These are phyloP conservation scores for Morelia viridis DNA, from an alignment of 2,797 vertebrate genomes.

Conservation along the genomic window DNA sequence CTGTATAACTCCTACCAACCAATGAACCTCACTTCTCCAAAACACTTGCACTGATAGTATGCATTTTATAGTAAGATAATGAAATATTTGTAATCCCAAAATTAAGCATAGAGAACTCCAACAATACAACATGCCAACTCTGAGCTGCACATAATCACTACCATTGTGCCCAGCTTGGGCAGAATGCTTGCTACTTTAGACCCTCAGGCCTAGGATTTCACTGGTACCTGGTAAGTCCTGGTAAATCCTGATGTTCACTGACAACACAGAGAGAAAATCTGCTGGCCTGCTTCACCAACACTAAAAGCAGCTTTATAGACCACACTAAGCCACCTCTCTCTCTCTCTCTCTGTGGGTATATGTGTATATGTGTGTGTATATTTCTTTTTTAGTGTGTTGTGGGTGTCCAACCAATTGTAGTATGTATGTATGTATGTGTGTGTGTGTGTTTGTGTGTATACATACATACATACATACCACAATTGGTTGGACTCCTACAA, in stretches of 20 bases:
- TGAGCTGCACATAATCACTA: too few relatives aligned
- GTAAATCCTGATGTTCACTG: background rate
- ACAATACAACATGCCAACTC: too few relatives aligned
- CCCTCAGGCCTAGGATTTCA: background rate
- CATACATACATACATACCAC: background rate
- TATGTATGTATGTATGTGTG: background rate
- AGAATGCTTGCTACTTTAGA: background rate
- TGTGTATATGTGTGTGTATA: too few relatives aligned
- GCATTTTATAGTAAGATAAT: too few relatives aligned
- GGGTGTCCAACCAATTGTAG: too few relatives aligned
- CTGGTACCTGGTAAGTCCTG: background rate
- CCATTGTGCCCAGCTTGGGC: background rate
- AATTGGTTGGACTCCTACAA: background rate
- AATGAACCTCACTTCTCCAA: too few relatives aligned
- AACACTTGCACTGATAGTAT: too few relatives aligned
- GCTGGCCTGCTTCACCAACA: background rate
- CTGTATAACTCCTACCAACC: too few relatives aligned
- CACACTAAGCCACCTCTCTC: background rate
- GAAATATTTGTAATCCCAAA: too few relatives aligned
- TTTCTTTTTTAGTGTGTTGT: too few relatives aligned
- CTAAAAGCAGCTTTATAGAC: background rate
- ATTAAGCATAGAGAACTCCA: too few relatives aligned
- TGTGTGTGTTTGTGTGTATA: background rate
- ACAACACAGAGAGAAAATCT: background rate
- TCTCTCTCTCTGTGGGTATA: too few relatives aligned